Percentiles rank a stretch among this genome's conserved stretches.
Conservation (phyloP, 1,140 invertebrate species). For the Potamilus streckersoni region DNA sequence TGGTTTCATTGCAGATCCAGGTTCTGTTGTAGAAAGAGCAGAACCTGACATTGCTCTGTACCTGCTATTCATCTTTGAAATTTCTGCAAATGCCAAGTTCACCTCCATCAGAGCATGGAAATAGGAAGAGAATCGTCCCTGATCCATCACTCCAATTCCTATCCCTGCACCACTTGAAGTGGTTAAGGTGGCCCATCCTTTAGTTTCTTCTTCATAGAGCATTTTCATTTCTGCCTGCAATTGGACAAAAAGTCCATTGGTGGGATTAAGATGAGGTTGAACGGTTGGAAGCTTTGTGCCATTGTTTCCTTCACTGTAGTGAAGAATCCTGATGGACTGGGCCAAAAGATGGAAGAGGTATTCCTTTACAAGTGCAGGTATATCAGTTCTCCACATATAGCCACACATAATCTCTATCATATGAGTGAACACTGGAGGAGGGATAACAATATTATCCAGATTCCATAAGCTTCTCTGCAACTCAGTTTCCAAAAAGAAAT, state of each 20-base stretch:
- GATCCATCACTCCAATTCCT: conserved; percentile 58
- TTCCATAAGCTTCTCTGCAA: conserved; percentile 55
- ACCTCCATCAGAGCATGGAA: conserved; percentile 65
- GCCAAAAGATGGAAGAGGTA: conserved; percentile 64
- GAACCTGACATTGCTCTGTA: conserved; percentile 20
- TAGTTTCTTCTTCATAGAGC: conserved; percentile 65
- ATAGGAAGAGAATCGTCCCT: conserved; percentile 63
- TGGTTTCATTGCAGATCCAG: conserved; percentile 14
- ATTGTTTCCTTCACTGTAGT: conserved; percentile 50
- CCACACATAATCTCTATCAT: conserved; percentile 60
- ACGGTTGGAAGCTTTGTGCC: conserved; percentile 46
- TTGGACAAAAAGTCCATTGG: conserved; percentile 50
- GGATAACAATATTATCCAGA: conserved; percentile 57
- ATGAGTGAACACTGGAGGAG: conserved; percentile 57
- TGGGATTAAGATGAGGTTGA: conserved; percentile 50
- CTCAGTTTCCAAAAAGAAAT: conserved; percentile 19
- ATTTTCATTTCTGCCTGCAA: conserved; percentile 61
- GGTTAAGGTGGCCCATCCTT: conserved; percentile 31
- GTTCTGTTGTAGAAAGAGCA: conserved; percentile 32
- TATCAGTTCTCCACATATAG: conserved; percentile 62
- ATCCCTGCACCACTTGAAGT: conserved; percentile 39
- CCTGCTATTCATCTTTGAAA: conserved; percentile 37
- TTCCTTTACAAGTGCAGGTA: conserved; percentile 65
- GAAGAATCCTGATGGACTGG: conserved; percentile 59
- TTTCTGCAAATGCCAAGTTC: conserved; percentile 62